Conservation (phyloP, 2,888 invertebrate species). For the Ryuthela nishihirai region DNA sequence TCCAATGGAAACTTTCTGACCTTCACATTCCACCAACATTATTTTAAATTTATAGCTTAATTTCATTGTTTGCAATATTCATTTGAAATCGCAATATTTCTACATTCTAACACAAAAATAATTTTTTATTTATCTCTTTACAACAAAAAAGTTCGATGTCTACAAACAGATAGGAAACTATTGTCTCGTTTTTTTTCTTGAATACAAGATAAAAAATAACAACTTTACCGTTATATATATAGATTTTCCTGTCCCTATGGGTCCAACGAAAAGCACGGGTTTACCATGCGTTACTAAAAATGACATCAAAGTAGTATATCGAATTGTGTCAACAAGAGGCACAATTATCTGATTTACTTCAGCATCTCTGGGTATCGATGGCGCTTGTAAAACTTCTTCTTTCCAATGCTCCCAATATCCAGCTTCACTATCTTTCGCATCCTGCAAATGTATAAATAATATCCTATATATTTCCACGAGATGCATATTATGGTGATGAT, state of each 20-base stretch:
- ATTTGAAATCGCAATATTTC: too few relatives aligned
- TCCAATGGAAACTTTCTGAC: too few relatives aligned
- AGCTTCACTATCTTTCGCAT: conserved; percentile 46
- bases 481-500: too few relatives aligned
- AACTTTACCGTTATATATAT: conserved; percentile 51
- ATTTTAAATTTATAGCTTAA: too few relatives aligned
- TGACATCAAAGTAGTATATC: conserved; percentile 74
- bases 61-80: too few relatives aligned
- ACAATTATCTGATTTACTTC: conserved; percentile 93
- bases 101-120: too few relatives aligned
- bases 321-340: conserved; percentile 83
- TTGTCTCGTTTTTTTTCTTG: neutral
- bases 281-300: conserved; percentile 76
- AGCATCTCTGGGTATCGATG: conserved; percentile 79
- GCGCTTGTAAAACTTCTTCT: conserved; percentile 70
- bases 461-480: too few relatives aligned
- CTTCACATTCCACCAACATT: too few relatives aligned
- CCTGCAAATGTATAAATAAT: too few relatives aligned
- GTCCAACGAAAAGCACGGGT: conserved; percentile 72
- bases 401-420: conserved; percentile 93
- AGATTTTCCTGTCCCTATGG: conserved; percentile 55
- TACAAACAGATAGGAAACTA: too few relatives aligned
- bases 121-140: too few relatives aligned
- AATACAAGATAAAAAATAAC: neutral
- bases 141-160: too few relatives aligned